phyloP scores from a whole-genome alignment of 2,113 vertebrate genomes.

The Ptychochromis oligacanthus region DNA sequence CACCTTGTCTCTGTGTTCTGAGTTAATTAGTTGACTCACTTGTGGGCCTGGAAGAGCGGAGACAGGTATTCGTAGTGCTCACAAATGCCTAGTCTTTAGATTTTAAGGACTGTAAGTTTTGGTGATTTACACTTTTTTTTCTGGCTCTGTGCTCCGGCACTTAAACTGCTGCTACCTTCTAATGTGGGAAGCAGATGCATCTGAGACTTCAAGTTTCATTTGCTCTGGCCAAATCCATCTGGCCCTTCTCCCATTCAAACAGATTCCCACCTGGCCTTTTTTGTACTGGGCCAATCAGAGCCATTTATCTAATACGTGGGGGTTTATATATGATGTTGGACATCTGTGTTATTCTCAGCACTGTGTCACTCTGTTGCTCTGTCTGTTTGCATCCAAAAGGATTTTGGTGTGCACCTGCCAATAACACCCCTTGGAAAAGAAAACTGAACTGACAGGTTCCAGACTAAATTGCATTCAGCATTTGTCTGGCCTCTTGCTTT shows the following conservation, averaged over 20 bases:
- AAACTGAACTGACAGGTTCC: not conserved
- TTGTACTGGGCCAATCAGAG: not conserved
- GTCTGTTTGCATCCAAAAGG: not conserved
- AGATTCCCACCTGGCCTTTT: not conserved
- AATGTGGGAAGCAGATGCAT: not conserved
- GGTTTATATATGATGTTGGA: not conserved
- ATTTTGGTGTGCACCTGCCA: not conserved
- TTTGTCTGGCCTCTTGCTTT: not conserved
- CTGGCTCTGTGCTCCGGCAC: not conserved
- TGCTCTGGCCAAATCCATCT: not conserved
- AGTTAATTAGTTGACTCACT: not conserved
- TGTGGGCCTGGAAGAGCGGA: not conserved
- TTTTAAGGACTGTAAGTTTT: not conserved
- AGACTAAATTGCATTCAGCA: not conserved
- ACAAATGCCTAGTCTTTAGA: not conserved
- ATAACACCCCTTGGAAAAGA: not conserved
- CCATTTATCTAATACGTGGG: not conserved
- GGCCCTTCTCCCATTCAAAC: not conserved
- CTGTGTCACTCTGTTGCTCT: not conserved
- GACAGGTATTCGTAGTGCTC: not conserved
- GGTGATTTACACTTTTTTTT: not conserved
- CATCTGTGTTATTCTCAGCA: not conserved
- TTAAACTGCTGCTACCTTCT: not conserved
- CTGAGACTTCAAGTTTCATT: conserved; percentile 4
- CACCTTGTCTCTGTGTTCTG: not conserved